These are phyloP conservation scores for Caenorhabditis sp. DNA, from an alignment of 2,888 invertebrate genomes.

Conservation along the genomic window DNA sequence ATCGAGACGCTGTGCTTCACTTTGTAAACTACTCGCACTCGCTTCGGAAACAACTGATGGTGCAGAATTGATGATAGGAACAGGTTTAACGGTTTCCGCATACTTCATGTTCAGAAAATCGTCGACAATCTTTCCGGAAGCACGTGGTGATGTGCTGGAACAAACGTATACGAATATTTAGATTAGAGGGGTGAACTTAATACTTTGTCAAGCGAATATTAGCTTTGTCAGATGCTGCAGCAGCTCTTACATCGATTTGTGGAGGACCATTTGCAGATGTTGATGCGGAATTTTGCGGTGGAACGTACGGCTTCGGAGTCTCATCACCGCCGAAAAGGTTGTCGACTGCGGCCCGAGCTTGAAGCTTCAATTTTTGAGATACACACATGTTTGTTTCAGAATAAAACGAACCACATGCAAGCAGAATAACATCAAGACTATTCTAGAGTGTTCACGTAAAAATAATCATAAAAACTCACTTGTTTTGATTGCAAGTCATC, in stretches of 20 bases:
- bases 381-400: conserved; percentile 41
- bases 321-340: conserved; percentile 72
- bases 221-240: conserved; percentile 45
- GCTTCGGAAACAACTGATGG: conserved; percentile 79
- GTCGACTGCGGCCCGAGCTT: conserved; percentile 74
- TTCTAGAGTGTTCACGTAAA: conserved; percentile 32
- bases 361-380: conserved; percentile 61
- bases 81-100: conserved; percentile 42
- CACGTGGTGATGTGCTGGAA: conserved; percentile 57
- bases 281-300: conserved; percentile 38
- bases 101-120: conserved; percentile 65
- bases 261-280: conserved; percentile 28
- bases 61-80: conserved; percentile 47
- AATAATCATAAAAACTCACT: conserved; percentile 45
- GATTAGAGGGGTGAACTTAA: conserved; percentile 8
- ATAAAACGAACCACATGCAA: neutral
- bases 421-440: too few species aligned
- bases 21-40: conserved; percentile 77
- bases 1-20: conserved; percentile 79
- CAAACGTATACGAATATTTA: neutral
- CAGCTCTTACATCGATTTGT: conserved; percentile 27
- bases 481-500: conserved; percentile 76
- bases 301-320: conserved; percentile 57
- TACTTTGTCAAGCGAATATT: conserved; percentile 58
- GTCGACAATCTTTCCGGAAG: conserved; percentile 67